Base-by-base conservation (phyloP, 64 coral and sea anemone genomes). In the Montipora cactus region DNA sequence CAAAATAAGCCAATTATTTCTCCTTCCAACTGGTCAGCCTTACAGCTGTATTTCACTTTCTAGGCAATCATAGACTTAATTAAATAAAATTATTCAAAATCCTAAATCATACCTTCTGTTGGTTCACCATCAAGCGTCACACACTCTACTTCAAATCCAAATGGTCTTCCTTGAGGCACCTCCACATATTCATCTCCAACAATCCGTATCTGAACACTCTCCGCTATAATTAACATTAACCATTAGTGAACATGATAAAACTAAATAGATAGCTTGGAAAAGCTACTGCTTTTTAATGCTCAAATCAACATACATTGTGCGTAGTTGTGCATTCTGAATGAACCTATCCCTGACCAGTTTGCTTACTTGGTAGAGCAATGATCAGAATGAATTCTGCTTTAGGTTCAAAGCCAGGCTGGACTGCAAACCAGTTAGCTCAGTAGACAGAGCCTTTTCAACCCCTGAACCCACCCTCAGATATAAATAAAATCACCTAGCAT, bases 81-180 rank as follows among this genome's bases (percentile, higher is more conserved):
- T 16, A 59, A 8, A n/a, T 5, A 58, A 9, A 66, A 9, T 59
- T 47, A 7, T 15, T 9, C 11, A 66, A 15, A 82, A 47, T 19
- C 2, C 61, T 66, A 5, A 21, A 9, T 50, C 68, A 88, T 45
- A 97, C 96, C 96, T 89, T 83, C 72, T 50, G 87, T 80, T 61
- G 47, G 67, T 49, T 97, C 96, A 13, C 93, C 96, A 64, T 97
- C 85, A 11, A 89, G 25, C 22, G 96, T 89, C 10, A 87, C 10
- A 89, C 96, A 97, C 75, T 97, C 96, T 15, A 97, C 84, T 89
- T 97, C 83, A 97, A 97, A 97, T 4, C 96, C 96, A 97, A 97
- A 97, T 50, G 96, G 69, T 6, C 83, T 79, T 10, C 96, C 96
- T 84, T 97, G 96, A 18, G 11, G 75, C 22, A 97, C 78, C 45